phyloP scores from a whole-genome alignment of 2,797 vertebrate genomes.

The Peromyscus attwateri region DNA sequence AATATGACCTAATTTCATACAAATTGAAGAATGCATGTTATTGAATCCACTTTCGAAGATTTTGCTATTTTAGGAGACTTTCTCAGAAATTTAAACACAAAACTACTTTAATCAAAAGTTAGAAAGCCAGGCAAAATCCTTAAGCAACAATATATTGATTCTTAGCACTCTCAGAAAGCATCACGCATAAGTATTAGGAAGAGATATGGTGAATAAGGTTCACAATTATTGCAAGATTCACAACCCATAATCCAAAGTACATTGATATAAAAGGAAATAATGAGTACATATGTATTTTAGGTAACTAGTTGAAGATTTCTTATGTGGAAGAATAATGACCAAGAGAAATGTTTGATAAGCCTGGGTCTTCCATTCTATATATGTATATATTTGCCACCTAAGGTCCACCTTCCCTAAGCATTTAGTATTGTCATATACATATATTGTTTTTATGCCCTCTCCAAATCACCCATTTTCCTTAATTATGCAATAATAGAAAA shows the following conservation, averaged over 20 bases:
- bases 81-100: background rate
- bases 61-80: background rate
- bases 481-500: background rate
- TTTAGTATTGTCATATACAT: background rate
- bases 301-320: background rate
- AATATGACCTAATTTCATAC: background rate
- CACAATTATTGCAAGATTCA: background rate
- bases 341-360: background rate
- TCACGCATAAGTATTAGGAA: background rate
- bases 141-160: background rate
- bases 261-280: constrained; percentile 12
- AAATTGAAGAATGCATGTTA: background rate
- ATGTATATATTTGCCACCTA: background rate
- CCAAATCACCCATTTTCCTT: background rate
- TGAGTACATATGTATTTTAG: background rate
- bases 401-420: background rate
- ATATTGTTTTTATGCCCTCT: background rate
- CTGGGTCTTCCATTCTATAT: background rate
- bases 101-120: background rate
- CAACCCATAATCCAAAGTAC: background rate
- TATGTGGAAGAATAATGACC: background rate
- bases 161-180: background rate
- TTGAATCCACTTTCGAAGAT: background rate
- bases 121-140: background rate
- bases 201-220: background rate